A percentile compares a stretch with the other conserved stretches of the same genome.
These are phyloP conservation scores for Neodontobutis hainanensis DNA, from an alignment of 2,113 vertebrate genomes.

Conservation along the genomic window DNA sequence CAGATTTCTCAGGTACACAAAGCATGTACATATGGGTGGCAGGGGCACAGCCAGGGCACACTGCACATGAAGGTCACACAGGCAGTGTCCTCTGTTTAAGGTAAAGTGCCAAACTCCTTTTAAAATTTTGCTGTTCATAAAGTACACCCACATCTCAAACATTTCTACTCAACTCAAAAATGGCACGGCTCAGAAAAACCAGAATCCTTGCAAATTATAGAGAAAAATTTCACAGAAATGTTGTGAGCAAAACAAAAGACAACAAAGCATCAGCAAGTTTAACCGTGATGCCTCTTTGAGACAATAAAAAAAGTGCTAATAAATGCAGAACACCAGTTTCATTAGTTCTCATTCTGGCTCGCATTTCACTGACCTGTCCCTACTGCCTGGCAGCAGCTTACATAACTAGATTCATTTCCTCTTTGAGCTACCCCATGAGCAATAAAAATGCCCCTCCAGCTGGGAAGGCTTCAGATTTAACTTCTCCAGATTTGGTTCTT, in stretches of 20 bases:
- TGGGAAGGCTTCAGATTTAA: conserved; percentile 9
- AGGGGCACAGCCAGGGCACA: conserved; percentile 30
- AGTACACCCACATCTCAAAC: neutral
- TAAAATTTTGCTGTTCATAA: neutral
- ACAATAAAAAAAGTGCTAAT: conserved; percentile 5
- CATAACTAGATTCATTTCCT: conserved; percentile 43
- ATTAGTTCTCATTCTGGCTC: conserved; percentile 13
- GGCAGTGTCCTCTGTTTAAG: conserved; percentile 28
- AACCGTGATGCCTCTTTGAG: conserved; percentile 7
- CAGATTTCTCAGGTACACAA: conserved; percentile 46
- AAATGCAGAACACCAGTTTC: neutral
- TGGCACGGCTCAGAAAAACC: conserved; percentile 3
- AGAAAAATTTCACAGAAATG: neutral
- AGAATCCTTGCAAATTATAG: neutral
- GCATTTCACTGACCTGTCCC: conserved; percentile 21
- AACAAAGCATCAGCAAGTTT: neutral
- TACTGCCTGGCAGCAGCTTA: conserved; percentile 29
- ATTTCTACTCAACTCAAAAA: conserved; percentile 9
- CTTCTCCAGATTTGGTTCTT: neutral
- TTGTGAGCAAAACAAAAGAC: neutral
- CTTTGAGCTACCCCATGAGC: neutral
- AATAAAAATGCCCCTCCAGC: neutral
- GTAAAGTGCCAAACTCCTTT: conserved; percentile 37
- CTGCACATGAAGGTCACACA: conserved; percentile 32
- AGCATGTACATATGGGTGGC: conserved; percentile 47